Base-by-base conservation (phyloP, 2,113 vertebrate genomes). In the Dasyornis broadbenti region DNA sequence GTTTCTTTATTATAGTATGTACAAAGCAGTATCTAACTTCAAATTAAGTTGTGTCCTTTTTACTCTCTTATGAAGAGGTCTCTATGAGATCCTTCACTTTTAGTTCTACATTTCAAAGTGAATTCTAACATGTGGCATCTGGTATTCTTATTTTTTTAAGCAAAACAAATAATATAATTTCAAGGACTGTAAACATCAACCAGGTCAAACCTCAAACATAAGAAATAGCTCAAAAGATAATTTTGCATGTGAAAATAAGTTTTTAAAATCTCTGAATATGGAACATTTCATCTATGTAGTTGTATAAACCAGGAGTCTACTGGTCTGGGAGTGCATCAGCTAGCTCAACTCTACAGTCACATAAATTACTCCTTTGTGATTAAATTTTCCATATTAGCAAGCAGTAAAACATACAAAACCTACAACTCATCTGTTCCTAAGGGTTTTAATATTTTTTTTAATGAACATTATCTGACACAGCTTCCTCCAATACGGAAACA, bases 1-100 rank as follows among this genome's bases (percentile, higher is more conserved):
- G 2, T 53, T n/a, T 0, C 0, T 50, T 83, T 57, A 50, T 14
- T 56, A 33, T 5, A 28, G 9, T 31, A 19, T 10, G 17, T 47
- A 30, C 3, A 72, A 64, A 72, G 8, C 18, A 39, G 56, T 12
- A 57, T 11, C 3, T 42, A 56, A 72, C 28, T 85, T 90, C 7
- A 2, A 69, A 77, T 24, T 37, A 44, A 79, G 8, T 73, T 73
- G 40, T 49, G 15, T 37, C 3, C 11, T 77, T 80, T 86, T 83
- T 73, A 44, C 3, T 40, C 6, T 15, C 4, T 39, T 81, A 49
- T 14, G 6, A 40, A 69, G 6, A 77, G 8, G 78, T 75, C 30
- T 90, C 9, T 73, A 2, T 89, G 30, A 81, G 15, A 75, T 20
- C 14, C 28, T 95, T 63, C 59, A 77, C 28, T 10, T 94, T 77